Evolutionary conservation across 2,113 vertebrate genomes (phyloP).

Genomic region (Gymnorhina tibicen): DNA sequence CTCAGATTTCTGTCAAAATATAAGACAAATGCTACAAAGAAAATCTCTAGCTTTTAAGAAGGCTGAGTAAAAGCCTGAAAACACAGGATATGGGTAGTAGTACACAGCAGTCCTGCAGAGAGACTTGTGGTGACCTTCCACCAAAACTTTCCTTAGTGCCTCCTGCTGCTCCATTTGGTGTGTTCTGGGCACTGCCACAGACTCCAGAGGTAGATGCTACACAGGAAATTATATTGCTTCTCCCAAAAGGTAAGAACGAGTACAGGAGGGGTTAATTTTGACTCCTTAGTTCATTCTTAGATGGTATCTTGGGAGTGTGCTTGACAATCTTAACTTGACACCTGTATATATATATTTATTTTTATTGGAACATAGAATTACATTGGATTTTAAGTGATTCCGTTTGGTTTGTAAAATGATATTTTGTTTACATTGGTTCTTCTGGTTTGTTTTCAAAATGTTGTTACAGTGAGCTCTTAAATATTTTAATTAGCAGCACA

Average conservation of each 20-base stretch:
- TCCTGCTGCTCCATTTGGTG: not conserved
- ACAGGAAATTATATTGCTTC: not conserved
- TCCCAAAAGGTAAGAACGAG: not conserved
- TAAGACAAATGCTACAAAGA: not conserved
- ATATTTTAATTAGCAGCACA: constrained; percentile 60
- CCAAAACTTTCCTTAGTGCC: not conserved
- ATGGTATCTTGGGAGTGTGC: constrained; percentile 8
- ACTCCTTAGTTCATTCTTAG: constrained; percentile 2
- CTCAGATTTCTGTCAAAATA: not conserved
- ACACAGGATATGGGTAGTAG: too few species aligned
- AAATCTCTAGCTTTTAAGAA: not conserved
- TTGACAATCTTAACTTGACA: constrained; percentile 42
- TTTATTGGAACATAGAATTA: constrained; percentile 40
- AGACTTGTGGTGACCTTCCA: not conserved
- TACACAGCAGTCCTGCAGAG: not conserved
- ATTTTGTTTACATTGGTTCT: constrained; percentile 37
- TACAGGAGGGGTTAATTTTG: constrained; percentile 32
- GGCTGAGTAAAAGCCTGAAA: not conserved
- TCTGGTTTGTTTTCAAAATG: constrained; percentile 58
- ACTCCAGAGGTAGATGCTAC: not conserved
- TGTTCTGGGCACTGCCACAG: not conserved
- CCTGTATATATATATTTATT: constrained; percentile 54
- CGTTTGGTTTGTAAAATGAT: constrained; percentile 53
- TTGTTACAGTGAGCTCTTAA: constrained; percentile 51
- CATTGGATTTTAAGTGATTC: constrained; percentile 46